Evolutionary conservation across 2,888 invertebrate species (phyloP).

Genomic region (Spicauda simplicius): DNA sequence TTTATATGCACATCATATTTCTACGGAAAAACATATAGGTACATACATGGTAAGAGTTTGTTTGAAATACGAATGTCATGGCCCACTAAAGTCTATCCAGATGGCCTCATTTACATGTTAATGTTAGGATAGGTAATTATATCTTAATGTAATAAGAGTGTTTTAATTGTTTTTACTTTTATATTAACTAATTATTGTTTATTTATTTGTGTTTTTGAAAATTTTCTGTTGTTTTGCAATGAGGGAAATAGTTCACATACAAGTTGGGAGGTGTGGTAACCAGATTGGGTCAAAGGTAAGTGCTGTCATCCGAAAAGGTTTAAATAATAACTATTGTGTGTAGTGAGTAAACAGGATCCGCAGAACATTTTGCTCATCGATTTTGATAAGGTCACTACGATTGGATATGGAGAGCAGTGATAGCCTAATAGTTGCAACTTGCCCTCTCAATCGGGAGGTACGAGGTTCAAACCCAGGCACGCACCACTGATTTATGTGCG

Average conservation of each 20-base stretch:
- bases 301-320: too few species aligned
- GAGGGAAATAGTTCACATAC: conserved; percentile 93
- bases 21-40: too few species aligned
- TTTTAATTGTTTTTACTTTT: conserved; percentile 51
- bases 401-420: too few species aligned
- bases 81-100: conserved; percentile 12
- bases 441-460: too few species aligned
- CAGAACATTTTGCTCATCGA: too few species aligned
- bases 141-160: conserved; percentile 56
- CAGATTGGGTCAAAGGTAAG: conserved; percentile 92
- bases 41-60: neutral
- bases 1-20: too few species aligned
- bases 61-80: conserved; percentile 20
- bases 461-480: too few species aligned
- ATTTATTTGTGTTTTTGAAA: conserved; percentile 43
- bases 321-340: too few species aligned
- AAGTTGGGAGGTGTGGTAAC: conserved; percentile 84
- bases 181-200: conserved; percentile 40
- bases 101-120: conserved; percentile 12
- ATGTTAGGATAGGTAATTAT: conserved; percentile 43
- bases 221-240: conserved; percentile 62
- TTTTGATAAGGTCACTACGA: too few species aligned
- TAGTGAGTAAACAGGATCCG: too few species aligned
- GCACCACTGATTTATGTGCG: too few species aligned
- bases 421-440: too few species aligned